Conservation (phyloP, 2,797 vertebrate genomes). For the Lacerta agilis region DNA sequence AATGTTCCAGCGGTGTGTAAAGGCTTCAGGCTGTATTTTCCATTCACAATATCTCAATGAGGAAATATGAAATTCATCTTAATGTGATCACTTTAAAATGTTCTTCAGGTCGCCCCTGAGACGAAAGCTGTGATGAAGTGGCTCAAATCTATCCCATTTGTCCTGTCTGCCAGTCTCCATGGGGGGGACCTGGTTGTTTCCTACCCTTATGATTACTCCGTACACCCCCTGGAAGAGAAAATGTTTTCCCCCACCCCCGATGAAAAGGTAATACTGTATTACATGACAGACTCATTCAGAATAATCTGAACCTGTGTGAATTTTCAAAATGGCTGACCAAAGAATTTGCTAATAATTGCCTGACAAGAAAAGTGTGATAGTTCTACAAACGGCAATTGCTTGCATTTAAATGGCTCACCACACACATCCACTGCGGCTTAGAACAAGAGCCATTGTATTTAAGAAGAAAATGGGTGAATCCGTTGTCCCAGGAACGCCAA, state of each 20-base stretch:
- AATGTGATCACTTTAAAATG: neutral
- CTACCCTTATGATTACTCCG: constrained; percentile 95
- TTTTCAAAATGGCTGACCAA: neutral
- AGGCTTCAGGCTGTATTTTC: neutral
- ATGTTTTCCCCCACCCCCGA: constrained; percentile 94
- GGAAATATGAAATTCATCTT: neutral
- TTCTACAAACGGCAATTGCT: neutral
- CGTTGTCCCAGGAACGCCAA: neutral
- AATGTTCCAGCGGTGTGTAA: neutral
- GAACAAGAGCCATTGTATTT: constrained; percentile 9
- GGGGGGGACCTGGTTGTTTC: constrained; percentile 96
- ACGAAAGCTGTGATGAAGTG: constrained; percentile 98
- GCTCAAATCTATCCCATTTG: constrained; percentile 89
- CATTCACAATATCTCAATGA: neutral
- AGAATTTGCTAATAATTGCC: neutral
- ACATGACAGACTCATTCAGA: accelerated
- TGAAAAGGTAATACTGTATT: constrained; percentile 84
- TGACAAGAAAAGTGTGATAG: neutral
- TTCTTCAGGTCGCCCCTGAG: constrained; percentile 91
- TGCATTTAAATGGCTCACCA: neutral
- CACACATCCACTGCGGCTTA: neutral
- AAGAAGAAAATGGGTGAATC: neutral
- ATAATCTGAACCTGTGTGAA: neutral
- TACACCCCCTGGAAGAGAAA: constrained; percentile 87
- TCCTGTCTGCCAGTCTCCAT: constrained; percentile 94